Base-by-base conservation (phyloP, 2,888 invertebrate species). In the Leptopilina syphax region DNA sequence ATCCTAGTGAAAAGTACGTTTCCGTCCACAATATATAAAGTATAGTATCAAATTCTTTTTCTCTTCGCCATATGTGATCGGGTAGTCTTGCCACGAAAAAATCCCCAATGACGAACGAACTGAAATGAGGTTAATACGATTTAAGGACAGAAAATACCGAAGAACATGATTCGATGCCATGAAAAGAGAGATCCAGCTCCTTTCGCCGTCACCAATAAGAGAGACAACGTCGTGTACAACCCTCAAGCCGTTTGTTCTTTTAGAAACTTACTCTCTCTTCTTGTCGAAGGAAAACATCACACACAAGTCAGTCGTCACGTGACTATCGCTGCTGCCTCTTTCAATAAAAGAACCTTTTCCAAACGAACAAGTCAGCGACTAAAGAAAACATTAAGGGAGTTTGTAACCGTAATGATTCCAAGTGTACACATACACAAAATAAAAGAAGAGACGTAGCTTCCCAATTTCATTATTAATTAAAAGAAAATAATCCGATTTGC, bases 81-180 rank as follows among this genome's bases (percentile, higher is more conserved):
- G 54, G 73, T 34, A 73, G 73, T 73, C 34, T 54, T 54, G 54
- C 54, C n/a, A 57, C 73, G 7, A 73, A 70, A 73, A 70, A 57
- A 63, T 57, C 34, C 34, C 34, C 73, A 57, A 57, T 73, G 73
- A 57, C 73, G 57, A 57, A 57, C 57, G 57, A 57, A 73, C 73
- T 34, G 77, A 34, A 81, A 81, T 65, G 70, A 77, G 77, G 79
- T 83, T 83, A 81, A 83, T 79, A 76, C 80, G 54, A 83, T 83
- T 83, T 80, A 81, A 76, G 54, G 80, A 66, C 77, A 68, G 54
- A 81, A 79, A 44, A 44, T 9, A 47, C 50, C 9, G 50, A 50
- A 80, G 68, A 77, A 79, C 79, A 78, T 65, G 78, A 78, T 83
- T 78, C 47, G 68, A 76, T 81, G 67, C 70, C 76, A 78, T 78